Conservation (phyloP, 2,797 vertebrate species). For the Hydrocynus forskahlii region DNA sequence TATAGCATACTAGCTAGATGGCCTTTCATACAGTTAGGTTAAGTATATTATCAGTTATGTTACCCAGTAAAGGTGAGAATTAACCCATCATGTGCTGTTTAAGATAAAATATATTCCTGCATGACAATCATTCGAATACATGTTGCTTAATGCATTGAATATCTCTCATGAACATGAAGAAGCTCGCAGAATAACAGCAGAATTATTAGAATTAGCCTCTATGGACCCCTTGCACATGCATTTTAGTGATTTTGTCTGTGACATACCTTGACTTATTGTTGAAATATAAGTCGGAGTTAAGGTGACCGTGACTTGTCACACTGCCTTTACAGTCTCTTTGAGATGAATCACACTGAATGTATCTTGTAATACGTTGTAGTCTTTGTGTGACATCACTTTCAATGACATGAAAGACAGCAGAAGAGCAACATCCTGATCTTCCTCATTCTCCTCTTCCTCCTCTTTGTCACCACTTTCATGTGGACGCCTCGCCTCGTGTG, state of each 20-base stretch:
- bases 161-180: neutral
- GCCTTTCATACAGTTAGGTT: too few relatives aligned
- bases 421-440: neutral
- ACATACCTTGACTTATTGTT: neutral
- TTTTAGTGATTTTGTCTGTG: neutral
- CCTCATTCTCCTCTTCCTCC: neutral
- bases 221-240: too few relatives aligned
- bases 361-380: neutral
- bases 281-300: neutral
- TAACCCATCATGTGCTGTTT: neutral
- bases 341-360: neutral
- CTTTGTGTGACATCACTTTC: neutral
- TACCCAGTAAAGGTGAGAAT: too few relatives aligned
- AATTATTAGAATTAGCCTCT: too few relatives aligned
- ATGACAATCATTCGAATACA: neutral
- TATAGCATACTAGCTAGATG: too few relatives aligned
- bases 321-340: neutral
- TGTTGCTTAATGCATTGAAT: neutral
- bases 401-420: conserved; percentile 1
- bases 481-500: neutral
- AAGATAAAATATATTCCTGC: neutral
- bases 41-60: too few relatives aligned
- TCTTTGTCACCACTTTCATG: conserved; percentile 3
- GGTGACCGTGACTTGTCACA: neutral
- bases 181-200: neutral